These are phyloP conservation scores for Corydoras maculifer DNA, from an alignment of 2,113 vertebrate species.

Conservation along the genomic window DNA sequence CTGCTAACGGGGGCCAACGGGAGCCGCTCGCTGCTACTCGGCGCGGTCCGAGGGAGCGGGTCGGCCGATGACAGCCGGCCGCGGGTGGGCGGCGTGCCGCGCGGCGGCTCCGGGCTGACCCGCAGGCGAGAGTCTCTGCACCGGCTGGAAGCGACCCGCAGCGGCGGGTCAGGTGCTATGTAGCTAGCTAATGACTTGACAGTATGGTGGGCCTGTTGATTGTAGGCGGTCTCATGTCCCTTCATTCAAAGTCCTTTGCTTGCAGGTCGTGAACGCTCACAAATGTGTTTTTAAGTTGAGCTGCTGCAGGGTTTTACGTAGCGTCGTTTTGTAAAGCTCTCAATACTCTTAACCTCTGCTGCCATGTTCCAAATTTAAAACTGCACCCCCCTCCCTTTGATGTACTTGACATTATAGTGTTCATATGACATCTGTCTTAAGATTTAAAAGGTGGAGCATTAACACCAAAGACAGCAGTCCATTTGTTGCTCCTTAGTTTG, in stretches of 20 bases:
- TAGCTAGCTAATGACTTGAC: slow-evolving; percentile 36
- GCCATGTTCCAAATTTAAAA: too few species aligned
- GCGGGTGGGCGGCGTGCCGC: too few species aligned
- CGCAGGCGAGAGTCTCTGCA: neutral
- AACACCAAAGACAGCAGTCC: too few species aligned
- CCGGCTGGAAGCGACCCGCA: neutral
- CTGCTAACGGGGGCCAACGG: neutral
- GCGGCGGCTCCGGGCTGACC: neutral
- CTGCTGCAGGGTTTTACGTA: too few species aligned
- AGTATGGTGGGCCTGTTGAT: slow-evolving; percentile 43
- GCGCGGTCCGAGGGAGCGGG: neutral
- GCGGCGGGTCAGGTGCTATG: slow-evolving; percentile 18
- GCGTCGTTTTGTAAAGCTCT: too few species aligned
- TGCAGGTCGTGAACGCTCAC: neutral
- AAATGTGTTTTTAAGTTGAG: too few species aligned
- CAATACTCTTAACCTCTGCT: too few species aligned
- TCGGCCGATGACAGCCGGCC: neutral
- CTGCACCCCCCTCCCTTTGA: too few species aligned
- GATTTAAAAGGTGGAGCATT: too few species aligned
- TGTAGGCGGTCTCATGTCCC: slow-evolving; percentile 30
- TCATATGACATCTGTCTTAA: too few species aligned
- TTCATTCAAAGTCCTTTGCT: slow-evolving; percentile 35
- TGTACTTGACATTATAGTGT: too few species aligned
- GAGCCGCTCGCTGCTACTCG: neutral
- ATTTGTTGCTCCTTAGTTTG: too few species aligned